Conservation (phyloP, 1,140 invertebrate genomes). For the Heliconius hermathena region DNA sequence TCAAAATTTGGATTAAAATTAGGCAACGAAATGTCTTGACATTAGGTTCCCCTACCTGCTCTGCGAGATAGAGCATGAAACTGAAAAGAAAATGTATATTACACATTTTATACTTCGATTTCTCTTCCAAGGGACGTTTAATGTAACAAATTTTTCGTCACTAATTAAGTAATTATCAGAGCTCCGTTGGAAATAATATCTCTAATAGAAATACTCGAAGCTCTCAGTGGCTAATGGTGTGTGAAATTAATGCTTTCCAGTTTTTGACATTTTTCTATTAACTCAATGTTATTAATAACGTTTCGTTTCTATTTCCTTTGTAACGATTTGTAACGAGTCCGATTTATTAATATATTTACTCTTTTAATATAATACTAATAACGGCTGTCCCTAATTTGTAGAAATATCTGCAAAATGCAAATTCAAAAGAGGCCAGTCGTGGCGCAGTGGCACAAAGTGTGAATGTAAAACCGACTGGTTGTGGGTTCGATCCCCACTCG, state of each 20-base stretch:
- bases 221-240: conserved; percentile 32
- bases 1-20: too few relatives aligned
- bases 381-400: too few relatives aligned
- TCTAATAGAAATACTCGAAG: conserved; percentile 42
- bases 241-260: conserved; percentile 45
- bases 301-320: conserved; percentile 3
- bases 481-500: too few relatives aligned
- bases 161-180: conserved; percentile 40
- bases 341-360: not conserved
- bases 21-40: too few relatives aligned
- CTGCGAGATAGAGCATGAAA: too few relatives aligned
- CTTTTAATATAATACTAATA: too few relatives aligned
- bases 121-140: conserved; percentile 5
- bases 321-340: not conserved
- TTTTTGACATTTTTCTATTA: conserved; percentile 50
- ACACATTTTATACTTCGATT: not conserved
- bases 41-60: too few relatives aligned
- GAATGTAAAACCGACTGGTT: too few relatives aligned
- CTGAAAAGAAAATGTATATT: too few relatives aligned
- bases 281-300: conserved; percentile 42
- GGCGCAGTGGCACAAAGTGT: too few relatives aligned
- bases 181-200: conserved; percentile 35
- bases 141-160: conserved; percentile 30
- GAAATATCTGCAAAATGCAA: too few relatives aligned
- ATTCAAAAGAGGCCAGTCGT: too few relatives aligned